These are phyloP conservation scores for Strix uralensis DNA, from an alignment of 2,113 vertebrate species.

Conservation along the genomic window DNA sequence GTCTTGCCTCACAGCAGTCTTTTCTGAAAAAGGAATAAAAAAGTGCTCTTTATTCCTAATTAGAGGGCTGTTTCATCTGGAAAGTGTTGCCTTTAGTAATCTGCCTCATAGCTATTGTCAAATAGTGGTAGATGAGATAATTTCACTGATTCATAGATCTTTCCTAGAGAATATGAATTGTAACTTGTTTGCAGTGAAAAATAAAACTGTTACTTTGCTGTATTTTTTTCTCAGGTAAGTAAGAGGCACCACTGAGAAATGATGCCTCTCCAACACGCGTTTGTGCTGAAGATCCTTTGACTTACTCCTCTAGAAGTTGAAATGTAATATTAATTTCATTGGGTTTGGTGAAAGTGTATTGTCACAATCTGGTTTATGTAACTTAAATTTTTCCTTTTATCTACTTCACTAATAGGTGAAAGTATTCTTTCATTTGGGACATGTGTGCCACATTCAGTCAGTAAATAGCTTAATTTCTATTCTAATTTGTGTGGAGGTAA, in stretches of 20 bases:
- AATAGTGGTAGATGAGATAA: conserved; percentile 24
- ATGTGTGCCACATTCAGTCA: not conserved
- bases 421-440: not conserved
- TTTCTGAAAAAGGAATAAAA: conserved; percentile 23
- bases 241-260: not conserved
- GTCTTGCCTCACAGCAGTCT: conserved; percentile 55
- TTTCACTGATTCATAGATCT: not conserved
- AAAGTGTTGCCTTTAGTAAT: conserved; percentile 26
- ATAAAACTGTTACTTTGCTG: not conserved
- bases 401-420: not conserved
- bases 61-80: conserved; percentile 35
- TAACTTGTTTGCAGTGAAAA: not conserved
- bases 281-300: not conserved
- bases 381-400: not conserved
- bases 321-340: not conserved
- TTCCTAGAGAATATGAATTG: not conserved
- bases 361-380: not conserved
- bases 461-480: not conserved
- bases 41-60: conserved; percentile 40
- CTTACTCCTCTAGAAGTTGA: not conserved
- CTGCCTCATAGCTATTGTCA: conserved; percentile 49
- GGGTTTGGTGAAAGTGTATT: not conserved
- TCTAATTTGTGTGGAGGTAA: not conserved
- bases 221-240: not conserved
- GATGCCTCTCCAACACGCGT: accelerated